phyloP scores from a whole-genome alignment of 2,797 vertebrate genomes.

The Sebastolobus alascanus region DNA sequence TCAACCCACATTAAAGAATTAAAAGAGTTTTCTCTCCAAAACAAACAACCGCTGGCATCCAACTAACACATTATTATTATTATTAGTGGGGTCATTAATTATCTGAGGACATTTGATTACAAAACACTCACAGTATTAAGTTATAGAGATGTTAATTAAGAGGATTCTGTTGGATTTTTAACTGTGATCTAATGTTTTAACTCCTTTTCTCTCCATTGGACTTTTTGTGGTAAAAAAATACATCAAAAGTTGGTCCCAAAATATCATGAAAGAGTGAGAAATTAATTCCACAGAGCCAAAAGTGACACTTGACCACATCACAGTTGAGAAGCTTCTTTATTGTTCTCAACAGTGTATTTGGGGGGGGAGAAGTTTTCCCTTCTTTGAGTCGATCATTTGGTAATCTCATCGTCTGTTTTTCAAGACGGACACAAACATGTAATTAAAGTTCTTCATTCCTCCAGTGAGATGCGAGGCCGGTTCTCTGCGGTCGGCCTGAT shows the following conservation, averaged over 20 bases:
- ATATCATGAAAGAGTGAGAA: not conserved
- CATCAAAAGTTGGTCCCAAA: not conserved
- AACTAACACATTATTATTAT: not conserved
- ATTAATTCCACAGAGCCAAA: not conserved
- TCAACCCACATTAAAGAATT: constrained; percentile 35
- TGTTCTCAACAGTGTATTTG: not conserved
- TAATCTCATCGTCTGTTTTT: constrained; percentile 37
- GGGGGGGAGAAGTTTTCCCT: not conserved
- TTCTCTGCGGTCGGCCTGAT: constrained; percentile 37
- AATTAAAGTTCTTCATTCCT: constrained; percentile 63
- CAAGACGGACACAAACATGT: constrained; percentile 58
- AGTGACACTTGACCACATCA: constrained; percentile 5
- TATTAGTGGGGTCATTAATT: constrained; percentile 4
- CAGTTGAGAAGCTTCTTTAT: not conserved
- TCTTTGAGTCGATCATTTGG: constrained; percentile 7
- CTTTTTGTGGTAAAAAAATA: no score
- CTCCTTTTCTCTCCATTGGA: not conserved
- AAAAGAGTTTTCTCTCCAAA: constrained; percentile 1
- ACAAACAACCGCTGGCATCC: not conserved
- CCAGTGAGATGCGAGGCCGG: constrained; percentile 35
- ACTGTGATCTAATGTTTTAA: not conserved
- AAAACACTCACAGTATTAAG: not conserved
- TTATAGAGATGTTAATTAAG: no score
- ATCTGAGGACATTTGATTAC: not conserved
- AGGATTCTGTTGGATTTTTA: not conserved